These are phyloP conservation scores for Ophion ventricosus DNA, from an alignment of 2,888 invertebrate species.

Conservation along the genomic window DNA sequence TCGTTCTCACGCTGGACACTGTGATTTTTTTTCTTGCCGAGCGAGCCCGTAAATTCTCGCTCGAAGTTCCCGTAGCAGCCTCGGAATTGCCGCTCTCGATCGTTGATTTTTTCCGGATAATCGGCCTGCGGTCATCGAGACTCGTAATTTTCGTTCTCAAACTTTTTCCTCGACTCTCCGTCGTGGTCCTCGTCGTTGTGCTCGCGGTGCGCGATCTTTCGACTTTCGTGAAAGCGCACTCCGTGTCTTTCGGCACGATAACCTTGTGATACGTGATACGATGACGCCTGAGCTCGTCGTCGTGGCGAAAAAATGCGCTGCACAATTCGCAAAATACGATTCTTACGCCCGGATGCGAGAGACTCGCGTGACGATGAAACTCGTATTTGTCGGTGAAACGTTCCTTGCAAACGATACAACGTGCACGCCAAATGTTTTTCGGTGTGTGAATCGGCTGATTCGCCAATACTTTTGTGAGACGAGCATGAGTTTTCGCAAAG, in stretches of 20 bases:
- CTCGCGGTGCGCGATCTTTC: background rate
- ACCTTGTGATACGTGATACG: constrained; percentile 40
- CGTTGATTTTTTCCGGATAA: background rate
- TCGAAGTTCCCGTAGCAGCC: background rate
- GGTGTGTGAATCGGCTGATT: background rate
- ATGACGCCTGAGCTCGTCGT: constrained; percentile 49
- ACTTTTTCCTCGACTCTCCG: background rate
- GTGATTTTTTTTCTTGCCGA: constrained; percentile 7
- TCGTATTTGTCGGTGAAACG: constrained; percentile 54
- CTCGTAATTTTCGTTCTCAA: background rate
- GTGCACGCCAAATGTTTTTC: constrained; percentile 6
- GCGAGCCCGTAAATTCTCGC: background rate
- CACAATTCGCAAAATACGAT: constrained; percentile 65
- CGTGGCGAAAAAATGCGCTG: constrained; percentile 52
- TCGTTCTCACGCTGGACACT: background rate
- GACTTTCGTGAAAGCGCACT: background rate
- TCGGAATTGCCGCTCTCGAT: background rate
- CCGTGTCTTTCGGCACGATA: background rate
- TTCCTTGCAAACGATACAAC: constrained; percentile 57
- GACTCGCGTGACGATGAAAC: constrained; percentile 60
- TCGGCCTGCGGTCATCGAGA: background rate
- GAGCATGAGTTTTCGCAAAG: constrained; percentile 14
- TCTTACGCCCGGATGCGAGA: constrained; percentile 49
- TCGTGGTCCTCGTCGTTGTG: background rate
- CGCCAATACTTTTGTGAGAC: background rate